Conservation (phyloP, 2,797 vertebrate genomes). For the Euphonia xanthogaster region DNA sequence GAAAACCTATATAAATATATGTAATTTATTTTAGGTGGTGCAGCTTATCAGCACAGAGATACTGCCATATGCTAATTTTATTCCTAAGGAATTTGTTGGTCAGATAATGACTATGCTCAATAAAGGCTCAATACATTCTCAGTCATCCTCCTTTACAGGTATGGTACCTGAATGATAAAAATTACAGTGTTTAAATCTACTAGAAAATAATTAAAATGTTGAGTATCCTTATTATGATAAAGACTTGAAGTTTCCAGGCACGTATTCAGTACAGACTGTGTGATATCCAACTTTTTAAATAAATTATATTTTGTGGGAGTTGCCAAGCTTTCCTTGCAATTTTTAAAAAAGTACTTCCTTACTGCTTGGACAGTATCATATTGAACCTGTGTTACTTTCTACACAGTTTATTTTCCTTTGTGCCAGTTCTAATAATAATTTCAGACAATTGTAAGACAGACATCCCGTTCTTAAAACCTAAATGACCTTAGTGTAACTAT, state of each 20-base stretch:
- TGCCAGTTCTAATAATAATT: not conserved
- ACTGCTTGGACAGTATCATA: not conserved
- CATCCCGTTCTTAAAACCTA: not conserved
- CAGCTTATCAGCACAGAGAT: conserved; percentile 98
- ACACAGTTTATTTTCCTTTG: not conserved
- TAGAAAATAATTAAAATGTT: not conserved
- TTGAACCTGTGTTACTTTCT: not conserved
- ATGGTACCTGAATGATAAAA: conserved; percentile 26
- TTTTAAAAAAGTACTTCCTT: not conserved
- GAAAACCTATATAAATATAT: not conserved
- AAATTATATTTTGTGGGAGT: not conserved
- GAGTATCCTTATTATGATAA: not conserved
- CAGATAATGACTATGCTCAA: conserved; percentile 99
- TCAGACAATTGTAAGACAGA: not conserved
- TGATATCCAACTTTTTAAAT: not conserved
- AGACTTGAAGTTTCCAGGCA: not conserved
- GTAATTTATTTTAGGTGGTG: conserved; percentile 86
- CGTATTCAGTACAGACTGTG: not conserved
- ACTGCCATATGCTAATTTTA: conserved; percentile 97
- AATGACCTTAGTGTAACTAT: not conserved
- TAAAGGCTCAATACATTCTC: conserved; percentile 97
- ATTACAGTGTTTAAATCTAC: not conserved
- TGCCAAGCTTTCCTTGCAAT: not conserved
- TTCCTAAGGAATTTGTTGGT: conserved; percentile 98
- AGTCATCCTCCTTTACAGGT: conserved; percentile 98